Evolutionary conservation across 2,113 vertebrate species (phyloP).

Genomic region (Scomber scombrus): DNA sequence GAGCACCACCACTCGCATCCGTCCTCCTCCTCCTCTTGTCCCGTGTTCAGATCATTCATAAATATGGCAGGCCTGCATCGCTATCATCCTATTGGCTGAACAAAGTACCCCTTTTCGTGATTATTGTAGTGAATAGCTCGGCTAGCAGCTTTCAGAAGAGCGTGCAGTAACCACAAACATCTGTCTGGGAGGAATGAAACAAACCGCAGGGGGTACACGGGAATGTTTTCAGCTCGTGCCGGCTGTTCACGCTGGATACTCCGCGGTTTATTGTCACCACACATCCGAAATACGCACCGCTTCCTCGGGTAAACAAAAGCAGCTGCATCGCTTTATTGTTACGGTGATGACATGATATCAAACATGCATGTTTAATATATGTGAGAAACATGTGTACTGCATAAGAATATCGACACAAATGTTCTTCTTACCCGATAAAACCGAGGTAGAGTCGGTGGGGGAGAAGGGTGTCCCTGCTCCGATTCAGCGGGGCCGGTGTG

Average conservation of each 20-base stretch:
- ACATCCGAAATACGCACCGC: constrained; percentile 24
- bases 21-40: constrained; percentile 37
- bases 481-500: constrained; percentile 48
- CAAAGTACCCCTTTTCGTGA: background rate
- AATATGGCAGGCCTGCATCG: constrained; percentile 50
- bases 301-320: constrained; percentile 49
- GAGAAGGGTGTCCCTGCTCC: constrained; percentile 51
- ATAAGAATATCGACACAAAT: background rate
- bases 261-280: constrained; percentile 3
- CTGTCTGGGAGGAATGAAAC: background rate
- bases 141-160: background rate
- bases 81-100: constrained; percentile 19
- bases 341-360: background rate
- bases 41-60: constrained; percentile 70
- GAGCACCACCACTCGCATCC: constrained; percentile 43
- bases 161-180: background rate
- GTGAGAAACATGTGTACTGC: background rate
- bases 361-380: too few species aligned
- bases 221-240: constrained; percentile 17
- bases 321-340: constrained; percentile 4
- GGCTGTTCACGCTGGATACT: background rate
- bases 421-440: constrained; percentile 74
- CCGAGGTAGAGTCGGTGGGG: constrained; percentile 17
- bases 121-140: background rate
- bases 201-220: background rate